phyloP scores from a whole-genome alignment of 2,797 vertebrate species.

The Pelochelys cantorii region DNA sequence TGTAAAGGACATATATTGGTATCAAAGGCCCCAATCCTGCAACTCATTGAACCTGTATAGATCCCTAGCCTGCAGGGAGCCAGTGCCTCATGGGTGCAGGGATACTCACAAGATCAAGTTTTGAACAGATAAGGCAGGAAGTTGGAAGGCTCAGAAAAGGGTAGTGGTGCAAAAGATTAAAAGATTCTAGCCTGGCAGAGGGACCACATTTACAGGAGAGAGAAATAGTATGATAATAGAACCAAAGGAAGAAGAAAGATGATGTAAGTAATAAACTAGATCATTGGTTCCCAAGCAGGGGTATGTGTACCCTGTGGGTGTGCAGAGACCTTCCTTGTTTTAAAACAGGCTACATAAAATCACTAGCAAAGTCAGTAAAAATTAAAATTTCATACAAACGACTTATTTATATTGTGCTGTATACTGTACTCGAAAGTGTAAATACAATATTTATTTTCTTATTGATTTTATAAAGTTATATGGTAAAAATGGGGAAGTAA shows the following conservation, averaged over 20 bases:
- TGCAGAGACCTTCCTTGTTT: no score
- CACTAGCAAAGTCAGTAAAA: no score
- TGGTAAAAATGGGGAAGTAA: no score
- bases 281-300: not conserved
- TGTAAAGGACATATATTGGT: not conserved
- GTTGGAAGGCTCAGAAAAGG: not conserved
- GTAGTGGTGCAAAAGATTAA: not conserved
- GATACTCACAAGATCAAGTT: not conserved
- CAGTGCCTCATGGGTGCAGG: not conserved
- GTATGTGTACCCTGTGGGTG: no score
- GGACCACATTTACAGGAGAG: accelerated
- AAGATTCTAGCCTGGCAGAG: accelerated
- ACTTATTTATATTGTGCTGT: no score
- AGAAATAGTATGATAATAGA: not conserved
- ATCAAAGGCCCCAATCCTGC: not conserved
- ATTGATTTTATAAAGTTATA: no score
- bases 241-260: accelerated
- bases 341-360: no score
- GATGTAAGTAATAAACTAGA: accelerated
- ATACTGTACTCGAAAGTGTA: no score
- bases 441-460: no score
- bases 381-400: no score
- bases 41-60: not conserved
- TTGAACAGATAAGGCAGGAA: not conserved
- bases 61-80: not conserved